Evolutionary conservation across 2,888 invertebrate species (phyloP).

Genomic region (Drosophila anceps): DNA sequence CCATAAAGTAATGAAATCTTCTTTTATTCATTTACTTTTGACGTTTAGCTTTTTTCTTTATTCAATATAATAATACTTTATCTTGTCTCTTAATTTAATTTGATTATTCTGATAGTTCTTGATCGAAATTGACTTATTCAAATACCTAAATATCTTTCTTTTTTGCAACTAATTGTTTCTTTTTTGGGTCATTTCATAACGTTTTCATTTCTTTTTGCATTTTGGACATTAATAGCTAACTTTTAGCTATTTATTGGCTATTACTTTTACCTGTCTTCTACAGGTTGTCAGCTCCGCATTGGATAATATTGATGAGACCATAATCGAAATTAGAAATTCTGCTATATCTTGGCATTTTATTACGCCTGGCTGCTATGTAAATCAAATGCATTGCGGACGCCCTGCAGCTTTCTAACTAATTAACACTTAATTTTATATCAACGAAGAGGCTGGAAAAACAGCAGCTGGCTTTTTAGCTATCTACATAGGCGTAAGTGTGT

Average conservation of each 20-base stretch:
- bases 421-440: conserved; percentile 81
- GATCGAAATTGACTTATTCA: no score
- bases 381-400: conserved; percentile 64
- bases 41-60: no score
- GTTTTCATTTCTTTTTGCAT: background rate
- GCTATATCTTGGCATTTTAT: conserved; percentile 22
- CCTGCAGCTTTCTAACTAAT: conserved; percentile 79
- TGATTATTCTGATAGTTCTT: no score
- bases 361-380: conserved; percentile 48
- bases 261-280: conserved; percentile 12
- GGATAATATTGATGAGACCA: conserved; percentile 41
- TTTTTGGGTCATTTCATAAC: background rate
- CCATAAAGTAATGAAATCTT: no score
- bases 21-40: no score
- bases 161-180: background rate
- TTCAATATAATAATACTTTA: no score
- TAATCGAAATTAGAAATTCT: conserved; percentile 51
- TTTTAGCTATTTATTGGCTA: conserved; percentile 15
- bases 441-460: conserved; percentile 53
- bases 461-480: conserved; percentile 67
- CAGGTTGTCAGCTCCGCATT: conserved; percentile 12
- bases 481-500: background rate
- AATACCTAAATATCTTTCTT: background rate
- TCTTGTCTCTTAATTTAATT: no score
- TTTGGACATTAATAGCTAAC: background rate